Conservation (phyloP, 64 coral and sea anemone species). For the Dendronephthya gigantea region DNA sequence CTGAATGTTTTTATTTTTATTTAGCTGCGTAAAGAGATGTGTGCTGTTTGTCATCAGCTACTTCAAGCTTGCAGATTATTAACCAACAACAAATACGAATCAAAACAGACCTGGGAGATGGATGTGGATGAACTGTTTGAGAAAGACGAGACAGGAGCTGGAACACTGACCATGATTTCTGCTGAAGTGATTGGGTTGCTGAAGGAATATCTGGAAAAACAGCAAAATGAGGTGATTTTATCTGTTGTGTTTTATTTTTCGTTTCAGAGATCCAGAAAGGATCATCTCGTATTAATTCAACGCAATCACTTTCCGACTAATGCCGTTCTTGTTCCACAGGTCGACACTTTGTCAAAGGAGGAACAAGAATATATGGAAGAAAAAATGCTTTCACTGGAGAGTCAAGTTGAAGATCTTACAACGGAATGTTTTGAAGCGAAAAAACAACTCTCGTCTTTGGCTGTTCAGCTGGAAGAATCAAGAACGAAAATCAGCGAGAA, state of each 20-base stretch:
- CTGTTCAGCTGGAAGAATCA: background rate
- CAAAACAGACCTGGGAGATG: background rate
- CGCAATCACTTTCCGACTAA: too few relatives aligned
- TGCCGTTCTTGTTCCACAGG: background rate
- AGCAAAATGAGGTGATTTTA: background rate
- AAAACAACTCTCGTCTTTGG: background rate
- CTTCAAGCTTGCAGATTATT: background rate
- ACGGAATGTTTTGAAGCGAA: conserved; percentile 20
- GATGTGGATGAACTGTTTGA: background rate
- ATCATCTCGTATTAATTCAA: too few relatives aligned
- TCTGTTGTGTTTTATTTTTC: background rate
- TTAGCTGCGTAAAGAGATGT: background rate
- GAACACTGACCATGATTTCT: background rate
- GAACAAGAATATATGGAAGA: background rate
- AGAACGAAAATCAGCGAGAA: background rate
- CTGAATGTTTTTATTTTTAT: background rate
- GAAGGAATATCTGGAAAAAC: background rate
- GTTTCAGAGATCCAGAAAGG: background rate
- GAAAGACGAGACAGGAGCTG: background rate
- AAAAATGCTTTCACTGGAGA: background rate
- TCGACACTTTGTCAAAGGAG: background rate
- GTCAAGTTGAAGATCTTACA: conserved; percentile 8
- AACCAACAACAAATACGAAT: background rate
- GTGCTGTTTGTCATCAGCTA: background rate
- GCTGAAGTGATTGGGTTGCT: conserved; percentile 1